Evolutionary conservation across 2,113 vertebrate species (phyloP).

Genomic region (Caranx ignobilis): DNA sequence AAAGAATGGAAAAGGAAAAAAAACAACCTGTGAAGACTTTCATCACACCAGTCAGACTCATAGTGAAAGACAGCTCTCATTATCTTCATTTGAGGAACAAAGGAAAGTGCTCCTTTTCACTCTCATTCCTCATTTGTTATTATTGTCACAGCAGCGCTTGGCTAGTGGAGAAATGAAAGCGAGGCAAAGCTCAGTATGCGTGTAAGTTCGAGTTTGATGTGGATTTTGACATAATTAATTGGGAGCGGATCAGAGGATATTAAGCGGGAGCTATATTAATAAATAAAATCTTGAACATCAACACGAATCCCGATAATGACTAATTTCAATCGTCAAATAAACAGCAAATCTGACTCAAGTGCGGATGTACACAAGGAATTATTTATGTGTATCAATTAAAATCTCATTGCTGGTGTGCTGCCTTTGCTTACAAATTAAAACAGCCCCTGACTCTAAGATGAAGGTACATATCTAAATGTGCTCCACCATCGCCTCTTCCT

Average conservation of each 20-base stretch:
- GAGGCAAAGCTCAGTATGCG: constrained; percentile 60
- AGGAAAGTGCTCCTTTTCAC: constrained; percentile 59
- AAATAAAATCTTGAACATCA: constrained; percentile 85
- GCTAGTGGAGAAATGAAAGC: constrained; percentile 70
- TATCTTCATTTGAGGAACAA: constrained; percentile 77
- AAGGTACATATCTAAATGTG: constrained; percentile 81
- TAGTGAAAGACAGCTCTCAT: constrained; percentile 61
- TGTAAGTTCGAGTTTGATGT: constrained; percentile 77
- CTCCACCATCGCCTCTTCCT: constrained; percentile 72
- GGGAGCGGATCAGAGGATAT: constrained; percentile 82
- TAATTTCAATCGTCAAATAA: constrained; percentile 88
- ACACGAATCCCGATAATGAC: constrained; percentile 86
- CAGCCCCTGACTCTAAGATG: constrained; percentile 82
- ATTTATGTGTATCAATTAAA: constrained; percentile 95
- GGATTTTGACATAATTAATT: constrained; percentile 85
- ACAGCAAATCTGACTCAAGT: constrained; percentile 89
- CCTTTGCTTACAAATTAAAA: constrained; percentile 92
- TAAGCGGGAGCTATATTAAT: constrained; percentile 82
- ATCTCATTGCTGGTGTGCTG: constrained; percentile 91
- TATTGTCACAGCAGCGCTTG: constrained; percentile 61
- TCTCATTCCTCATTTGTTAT: constrained; percentile 72
- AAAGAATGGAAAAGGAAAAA: background rate
- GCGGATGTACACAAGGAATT: constrained; percentile 92
- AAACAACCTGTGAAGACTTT: constrained; percentile 46
- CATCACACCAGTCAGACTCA: constrained; percentile 22